phyloP scores from a whole-genome alignment of 2,888 invertebrate species.

The Nephrotoma appendiculata region DNA sequence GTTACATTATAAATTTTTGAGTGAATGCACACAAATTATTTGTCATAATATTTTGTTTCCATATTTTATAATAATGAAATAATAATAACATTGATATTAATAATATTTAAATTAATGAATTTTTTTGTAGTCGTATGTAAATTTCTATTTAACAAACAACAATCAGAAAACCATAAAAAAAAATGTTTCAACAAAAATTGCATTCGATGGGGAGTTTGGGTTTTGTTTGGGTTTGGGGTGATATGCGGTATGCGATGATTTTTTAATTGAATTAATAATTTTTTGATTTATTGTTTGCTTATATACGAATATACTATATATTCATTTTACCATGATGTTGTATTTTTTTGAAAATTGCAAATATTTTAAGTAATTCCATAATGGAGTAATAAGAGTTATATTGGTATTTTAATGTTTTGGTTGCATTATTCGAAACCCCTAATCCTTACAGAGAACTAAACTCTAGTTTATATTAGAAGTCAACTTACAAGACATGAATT shows the following conservation, averaged over 20 bases:
- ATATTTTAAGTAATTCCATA: too few relatives aligned
- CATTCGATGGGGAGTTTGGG: background rate
- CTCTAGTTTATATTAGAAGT: too few relatives aligned
- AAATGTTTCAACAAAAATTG: background rate
- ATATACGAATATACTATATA: too few relatives aligned
- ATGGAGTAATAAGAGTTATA: too few relatives aligned
- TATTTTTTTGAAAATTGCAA: too few relatives aligned
- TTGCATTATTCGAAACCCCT: too few relatives aligned
- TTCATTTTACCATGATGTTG: too few relatives aligned
- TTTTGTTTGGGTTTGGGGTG: background rate
- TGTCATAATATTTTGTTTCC: background rate
- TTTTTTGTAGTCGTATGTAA: background rate
- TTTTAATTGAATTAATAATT: background rate
- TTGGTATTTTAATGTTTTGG: too few relatives aligned
- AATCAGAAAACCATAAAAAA: background rate
- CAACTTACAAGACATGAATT: too few relatives aligned
- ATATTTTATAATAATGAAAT: background rate
- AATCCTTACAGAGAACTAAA: too few relatives aligned
- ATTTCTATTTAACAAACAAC: background rate
- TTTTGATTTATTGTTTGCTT: background rate
- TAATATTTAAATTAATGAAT: background rate
- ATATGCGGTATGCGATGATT: background rate
- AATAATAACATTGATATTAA: background rate
- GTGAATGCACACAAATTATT: background rate
- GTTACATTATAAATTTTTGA: too few relatives aligned